A percentile compares a stretch with the other conserved stretches of the same genome.
Evolutionary conservation across 2,888 invertebrate genomes (phyloP).

Genomic region (Philereme vetulata): DNA sequence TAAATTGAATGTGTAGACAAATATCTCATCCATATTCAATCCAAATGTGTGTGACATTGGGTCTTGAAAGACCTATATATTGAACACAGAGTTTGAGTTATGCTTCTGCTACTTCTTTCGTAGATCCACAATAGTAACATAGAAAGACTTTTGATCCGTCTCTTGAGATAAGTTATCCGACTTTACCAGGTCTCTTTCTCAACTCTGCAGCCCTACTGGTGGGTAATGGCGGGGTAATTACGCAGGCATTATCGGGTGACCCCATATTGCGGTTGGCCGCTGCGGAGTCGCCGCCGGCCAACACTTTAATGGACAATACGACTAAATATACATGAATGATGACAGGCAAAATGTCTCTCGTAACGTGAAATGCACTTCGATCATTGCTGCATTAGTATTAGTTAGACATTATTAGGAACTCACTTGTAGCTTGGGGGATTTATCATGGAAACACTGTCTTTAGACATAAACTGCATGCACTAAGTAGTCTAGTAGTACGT

Average conservation of each 20-base stretch:
- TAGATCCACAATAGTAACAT: too few species aligned
- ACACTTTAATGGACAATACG: slow-evolving; percentile 54
- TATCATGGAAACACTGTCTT: neutral
- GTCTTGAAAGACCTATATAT: too few species aligned
- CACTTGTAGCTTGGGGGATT: neutral
- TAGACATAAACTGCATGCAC: too few species aligned
- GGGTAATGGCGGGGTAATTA: slow-evolving; percentile 75
- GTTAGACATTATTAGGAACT: neutral
- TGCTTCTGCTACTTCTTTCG: too few species aligned
- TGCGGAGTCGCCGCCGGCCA: slow-evolving; percentile 50
- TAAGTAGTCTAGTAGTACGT: too few species aligned
- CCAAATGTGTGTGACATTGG: too few species aligned
- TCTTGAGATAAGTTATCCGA: slow-evolving; percentile 1
- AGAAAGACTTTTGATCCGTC: neutral
- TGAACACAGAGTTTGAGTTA: too few species aligned
- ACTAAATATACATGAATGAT: slow-evolving; percentile 49
- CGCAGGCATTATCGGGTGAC: slow-evolving; percentile 78
- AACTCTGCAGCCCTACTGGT: slow-evolving; percentile 38
- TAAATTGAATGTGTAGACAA: too few species aligned
- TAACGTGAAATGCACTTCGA: slow-evolving; percentile 35
- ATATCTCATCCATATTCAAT: too few species aligned
- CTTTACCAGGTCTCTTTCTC: slow-evolving; percentile 8
- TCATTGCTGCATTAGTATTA: slow-evolving; percentile 4
- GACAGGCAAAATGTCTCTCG: slow-evolving; percentile 41
- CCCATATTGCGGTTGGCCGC: slow-evolving; percentile 73